phyloP scores from a whole-genome alignment of 2,797 vertebrate genomes.

The Eospalax fontanierii region DNA sequence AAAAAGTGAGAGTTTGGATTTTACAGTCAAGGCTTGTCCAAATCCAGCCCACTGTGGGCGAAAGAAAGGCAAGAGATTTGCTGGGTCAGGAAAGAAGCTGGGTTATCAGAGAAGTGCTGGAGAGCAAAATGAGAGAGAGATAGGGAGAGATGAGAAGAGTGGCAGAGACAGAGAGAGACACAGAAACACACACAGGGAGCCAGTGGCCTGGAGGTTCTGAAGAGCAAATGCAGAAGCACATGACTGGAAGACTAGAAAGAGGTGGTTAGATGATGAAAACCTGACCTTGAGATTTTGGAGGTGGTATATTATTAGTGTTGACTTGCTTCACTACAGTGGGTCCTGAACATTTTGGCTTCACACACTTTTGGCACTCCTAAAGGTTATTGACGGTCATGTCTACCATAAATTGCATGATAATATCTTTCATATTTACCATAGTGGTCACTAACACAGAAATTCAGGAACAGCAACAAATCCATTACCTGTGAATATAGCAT shows the following conservation, averaged over 20 bases:
- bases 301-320: background rate
- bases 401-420: background rate
- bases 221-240: background rate
- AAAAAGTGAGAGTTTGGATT: background rate
- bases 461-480: background rate
- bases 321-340: background rate
- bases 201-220: background rate
- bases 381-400: background rate
- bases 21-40: background rate
- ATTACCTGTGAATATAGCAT: background rate
- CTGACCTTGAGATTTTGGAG: background rate
- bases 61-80: background rate
- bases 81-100: background rate
- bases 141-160: background rate
- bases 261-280: background rate
- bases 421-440: background rate
- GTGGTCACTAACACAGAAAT: background rate
- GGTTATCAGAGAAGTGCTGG: background rate
- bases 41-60: background rate
- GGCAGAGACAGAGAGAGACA: too few species aligned
- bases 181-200: too few species aligned
- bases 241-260: background rate
- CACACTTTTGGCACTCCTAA: background rate
- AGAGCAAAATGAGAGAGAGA: background rate
- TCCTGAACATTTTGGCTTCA: background rate